Evolutionary conservation across 2,113 vertebrate genomes (phyloP).

Genomic region (Circaetus gallicus): DNA sequence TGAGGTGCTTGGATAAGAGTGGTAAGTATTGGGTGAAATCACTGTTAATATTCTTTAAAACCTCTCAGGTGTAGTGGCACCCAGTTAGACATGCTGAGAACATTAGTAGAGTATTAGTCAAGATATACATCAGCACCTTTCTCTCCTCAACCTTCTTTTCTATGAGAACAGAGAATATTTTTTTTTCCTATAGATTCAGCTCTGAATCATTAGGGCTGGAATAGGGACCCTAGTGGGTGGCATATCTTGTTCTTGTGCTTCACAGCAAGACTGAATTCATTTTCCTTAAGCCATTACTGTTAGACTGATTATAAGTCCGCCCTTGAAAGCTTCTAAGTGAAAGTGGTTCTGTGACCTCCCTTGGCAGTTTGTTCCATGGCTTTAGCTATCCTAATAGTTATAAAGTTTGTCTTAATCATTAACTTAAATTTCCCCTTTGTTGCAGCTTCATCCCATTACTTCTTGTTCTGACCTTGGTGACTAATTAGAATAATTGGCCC

Average conservation of each 20-base stretch:
- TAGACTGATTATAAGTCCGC: conserved; percentile 41
- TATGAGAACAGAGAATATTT: not conserved
- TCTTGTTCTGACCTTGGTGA: conserved; percentile 54
- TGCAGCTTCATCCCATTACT: conserved; percentile 36
- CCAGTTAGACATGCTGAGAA: not conserved
- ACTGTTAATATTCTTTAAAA: not conserved
- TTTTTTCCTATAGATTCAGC: not conserved
- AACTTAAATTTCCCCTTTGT: conserved; percentile 66
- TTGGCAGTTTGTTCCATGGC: conserved; percentile 45
- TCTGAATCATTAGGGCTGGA: not conserved
- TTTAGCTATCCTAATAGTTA: conserved; percentile 60
- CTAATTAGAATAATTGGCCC: conserved; percentile 61
- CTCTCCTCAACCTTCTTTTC: not conserved
- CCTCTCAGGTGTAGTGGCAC: not conserved
- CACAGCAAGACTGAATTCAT: conserved; percentile 52
- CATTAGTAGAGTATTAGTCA: not conserved
- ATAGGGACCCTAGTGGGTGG: not conserved
- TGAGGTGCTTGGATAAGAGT: not conserved
- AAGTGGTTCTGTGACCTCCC: conserved; percentile 52
- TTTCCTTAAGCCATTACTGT: conserved; percentile 54
- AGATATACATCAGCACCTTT: not conserved
- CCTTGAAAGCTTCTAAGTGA: conserved; percentile 51
- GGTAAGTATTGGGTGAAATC: not conserved
- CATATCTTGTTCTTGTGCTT: not conserved
- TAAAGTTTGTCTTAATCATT: conserved; percentile 67